These are phyloP conservation scores for Calidris pugnax DNA, from an alignment of 2,113 vertebrate species.

Conservation along the genomic window DNA sequence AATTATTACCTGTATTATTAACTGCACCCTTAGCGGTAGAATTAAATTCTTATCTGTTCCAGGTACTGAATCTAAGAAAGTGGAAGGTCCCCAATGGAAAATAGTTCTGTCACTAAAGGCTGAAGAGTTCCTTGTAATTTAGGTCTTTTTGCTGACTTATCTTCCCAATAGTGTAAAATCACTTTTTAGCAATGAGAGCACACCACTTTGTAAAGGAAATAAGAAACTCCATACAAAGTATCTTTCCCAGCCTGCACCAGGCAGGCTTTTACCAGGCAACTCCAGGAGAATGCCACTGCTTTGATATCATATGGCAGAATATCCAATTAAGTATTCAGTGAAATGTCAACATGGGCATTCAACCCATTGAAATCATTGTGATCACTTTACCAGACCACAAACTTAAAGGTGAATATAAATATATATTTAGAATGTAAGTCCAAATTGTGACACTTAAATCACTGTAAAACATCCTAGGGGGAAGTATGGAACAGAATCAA, in stretches of 20 bases:
- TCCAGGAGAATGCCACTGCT: background rate
- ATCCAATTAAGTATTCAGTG: background rate
- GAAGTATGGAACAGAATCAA: background rate
- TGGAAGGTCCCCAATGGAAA: background rate
- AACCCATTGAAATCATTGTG: background rate
- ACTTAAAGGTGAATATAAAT: background rate
- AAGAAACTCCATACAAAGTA: background rate
- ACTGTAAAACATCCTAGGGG: background rate
- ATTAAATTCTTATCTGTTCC: conserved; percentile 48
- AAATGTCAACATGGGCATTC: background rate
- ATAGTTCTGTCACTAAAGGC: background rate
- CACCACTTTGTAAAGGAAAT: background rate
- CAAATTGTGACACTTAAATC: background rate
- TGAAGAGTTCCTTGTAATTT: background rate
- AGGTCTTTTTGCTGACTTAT: background rate
- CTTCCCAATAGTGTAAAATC: background rate
- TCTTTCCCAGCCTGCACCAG: background rate
- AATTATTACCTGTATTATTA: conserved; percentile 58
- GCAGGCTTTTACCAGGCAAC: background rate
- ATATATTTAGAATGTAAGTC: background rate
- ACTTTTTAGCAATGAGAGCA: background rate
- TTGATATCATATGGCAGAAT: background rate
- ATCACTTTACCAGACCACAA: background rate
- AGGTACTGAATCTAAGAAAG: background rate
- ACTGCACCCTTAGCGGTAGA: conserved; percentile 20